phyloP scores from a whole-genome alignment of 2,113 vertebrate species.

The Equus quagga region DNA sequence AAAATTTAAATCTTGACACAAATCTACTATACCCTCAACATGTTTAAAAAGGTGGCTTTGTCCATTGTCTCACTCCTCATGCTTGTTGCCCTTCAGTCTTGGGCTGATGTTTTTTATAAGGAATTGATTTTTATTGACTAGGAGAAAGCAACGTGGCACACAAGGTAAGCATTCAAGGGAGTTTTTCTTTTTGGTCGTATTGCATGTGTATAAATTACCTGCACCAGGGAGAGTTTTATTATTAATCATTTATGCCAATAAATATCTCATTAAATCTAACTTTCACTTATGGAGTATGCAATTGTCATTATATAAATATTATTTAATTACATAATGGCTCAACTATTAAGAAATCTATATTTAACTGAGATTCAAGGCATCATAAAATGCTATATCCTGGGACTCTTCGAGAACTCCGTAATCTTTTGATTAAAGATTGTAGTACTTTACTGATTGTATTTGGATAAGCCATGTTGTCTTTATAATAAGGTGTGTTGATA shows the following conservation, averaged over 20 bases:
- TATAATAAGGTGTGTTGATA: conserved; percentile 63
- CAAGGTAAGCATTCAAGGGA: background rate
- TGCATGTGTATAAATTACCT: conserved; percentile 55
- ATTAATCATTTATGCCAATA: conserved; percentile 77
- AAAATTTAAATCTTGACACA: conserved; percentile 35
- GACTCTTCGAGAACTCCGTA: conserved; percentile 73
- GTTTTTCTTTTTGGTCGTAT: conserved; percentile 26
- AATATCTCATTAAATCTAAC: conserved; percentile 53
- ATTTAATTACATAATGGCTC: conserved; percentile 54
- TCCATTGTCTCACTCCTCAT: conserved; percentile 43
- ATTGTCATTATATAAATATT: conserved; percentile 60
- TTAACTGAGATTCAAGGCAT: conserved; percentile 37
- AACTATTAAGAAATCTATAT: conserved; percentile 56
- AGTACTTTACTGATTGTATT: conserved; percentile 58
- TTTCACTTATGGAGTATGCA: conserved; percentile 67
- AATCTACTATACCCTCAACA: background rate
- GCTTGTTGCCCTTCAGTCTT: background rate
- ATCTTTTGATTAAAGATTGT: conserved; percentile 21
- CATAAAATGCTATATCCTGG: conserved; percentile 46
- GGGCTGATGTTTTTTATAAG: conserved; percentile 34
- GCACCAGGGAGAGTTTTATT: background rate
- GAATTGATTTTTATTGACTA: conserved; percentile 59
- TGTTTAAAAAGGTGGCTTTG: conserved; percentile 55
- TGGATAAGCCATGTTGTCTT: conserved; percentile 62
- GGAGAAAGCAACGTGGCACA: background rate